phyloP scores from a whole-genome alignment of 1,140 invertebrate species.

The Apis mellifera region DNA sequence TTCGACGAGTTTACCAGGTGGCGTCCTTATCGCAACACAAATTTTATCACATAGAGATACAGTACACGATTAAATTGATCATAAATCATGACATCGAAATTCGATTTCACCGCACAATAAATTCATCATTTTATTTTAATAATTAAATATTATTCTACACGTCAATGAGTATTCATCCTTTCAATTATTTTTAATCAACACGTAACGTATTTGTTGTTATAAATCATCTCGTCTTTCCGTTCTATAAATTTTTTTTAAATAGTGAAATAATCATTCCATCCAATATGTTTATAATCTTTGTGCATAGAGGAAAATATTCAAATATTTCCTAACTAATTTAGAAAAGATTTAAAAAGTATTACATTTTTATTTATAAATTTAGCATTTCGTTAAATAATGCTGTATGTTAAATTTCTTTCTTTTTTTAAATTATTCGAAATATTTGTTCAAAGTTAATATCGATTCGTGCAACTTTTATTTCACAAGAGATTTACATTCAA shows the following conservation, averaged over 20 bases:
- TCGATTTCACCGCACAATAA: constrained; percentile 24
- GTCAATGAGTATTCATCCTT: background rate
- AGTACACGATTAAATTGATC: constrained; percentile 50
- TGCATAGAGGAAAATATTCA: no score
- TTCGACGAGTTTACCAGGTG: constrained; percentile 53
- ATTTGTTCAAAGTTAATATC: background rate
- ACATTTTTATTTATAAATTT: no score
- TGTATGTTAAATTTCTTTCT: no score
- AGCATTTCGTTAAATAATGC: no score
- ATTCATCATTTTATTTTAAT: constrained; percentile 11
- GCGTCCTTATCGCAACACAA: constrained; percentile 48
- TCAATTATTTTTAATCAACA: background rate
- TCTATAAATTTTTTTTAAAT: no score
- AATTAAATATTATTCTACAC: constrained; percentile 5
- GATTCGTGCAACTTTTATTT: background rate
- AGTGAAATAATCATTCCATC: no score
- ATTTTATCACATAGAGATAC: constrained; percentile 56
- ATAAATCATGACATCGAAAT: constrained; percentile 33
- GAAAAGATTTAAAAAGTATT: no score
- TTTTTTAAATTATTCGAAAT: no score
- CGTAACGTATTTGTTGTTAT: no score
- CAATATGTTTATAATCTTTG: no score
- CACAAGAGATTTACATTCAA: background rate
- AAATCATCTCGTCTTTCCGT: no score
- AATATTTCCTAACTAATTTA: no score